phyloP scores from a whole-genome alignment of 2,888 invertebrate species.

The Busseola fusca region DNA sequence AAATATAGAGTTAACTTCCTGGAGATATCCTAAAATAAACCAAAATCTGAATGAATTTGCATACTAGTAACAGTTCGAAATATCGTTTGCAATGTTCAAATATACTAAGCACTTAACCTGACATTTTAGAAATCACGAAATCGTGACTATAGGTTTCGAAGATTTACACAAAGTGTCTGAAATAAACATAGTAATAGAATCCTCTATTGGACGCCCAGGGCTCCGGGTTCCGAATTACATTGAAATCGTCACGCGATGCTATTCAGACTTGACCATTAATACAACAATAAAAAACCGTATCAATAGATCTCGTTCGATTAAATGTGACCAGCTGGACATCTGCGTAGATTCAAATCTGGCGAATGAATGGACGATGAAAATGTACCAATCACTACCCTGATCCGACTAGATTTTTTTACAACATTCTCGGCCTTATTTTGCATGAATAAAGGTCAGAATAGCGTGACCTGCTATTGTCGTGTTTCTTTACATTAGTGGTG shows the following conservation, averaged over 20 bases:
- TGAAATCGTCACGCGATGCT: conserved; percentile 59
- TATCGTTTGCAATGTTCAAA: conserved; percentile 34
- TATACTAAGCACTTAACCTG: conserved; percentile 36
- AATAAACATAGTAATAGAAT: conserved; percentile 51
- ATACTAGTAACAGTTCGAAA: conserved; percentile 27
- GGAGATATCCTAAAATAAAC: conserved; percentile 22
- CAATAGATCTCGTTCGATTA: conserved; percentile 79
- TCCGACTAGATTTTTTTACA: conserved; percentile 20
- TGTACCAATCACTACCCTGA: conserved; percentile 55
- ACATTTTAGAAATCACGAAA: conserved; percentile 47
- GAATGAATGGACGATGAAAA: conserved; percentile 69
- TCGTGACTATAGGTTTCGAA: conserved; percentile 43
- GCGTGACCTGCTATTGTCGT: conserved; percentile 31
- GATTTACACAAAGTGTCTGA: conserved; percentile 37
- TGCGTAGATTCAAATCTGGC: conserved; percentile 68
- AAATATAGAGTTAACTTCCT: conserved; percentile 13
- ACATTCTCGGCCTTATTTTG: conserved; percentile 49
- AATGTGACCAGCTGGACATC: conserved; percentile 78
- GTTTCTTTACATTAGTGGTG: conserved; percentile 59
- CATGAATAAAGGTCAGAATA: conserved; percentile 52
- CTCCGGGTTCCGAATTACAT: conserved; percentile 32
- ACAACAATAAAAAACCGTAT: conserved; percentile 71
- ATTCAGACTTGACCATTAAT: conserved; percentile 64
- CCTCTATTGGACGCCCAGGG: conserved; percentile 21
- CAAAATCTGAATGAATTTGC: conserved; percentile 29